Conservation (phyloP, 2,888 invertebrate species). For the Resseliella maxima region DNA sequence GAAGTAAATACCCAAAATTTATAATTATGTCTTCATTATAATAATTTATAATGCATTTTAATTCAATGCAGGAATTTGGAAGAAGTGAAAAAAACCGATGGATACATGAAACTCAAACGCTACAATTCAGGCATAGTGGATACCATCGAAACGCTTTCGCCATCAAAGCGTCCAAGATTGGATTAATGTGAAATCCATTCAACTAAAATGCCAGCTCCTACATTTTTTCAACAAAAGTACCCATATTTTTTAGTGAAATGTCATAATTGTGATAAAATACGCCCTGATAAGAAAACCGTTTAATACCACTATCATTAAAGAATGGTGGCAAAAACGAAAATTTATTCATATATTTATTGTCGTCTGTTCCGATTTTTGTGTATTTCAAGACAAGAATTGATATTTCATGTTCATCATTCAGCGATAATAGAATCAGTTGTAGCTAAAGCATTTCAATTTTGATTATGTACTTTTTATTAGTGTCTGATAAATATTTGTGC, state of each 20-base stretch:
- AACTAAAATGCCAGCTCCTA: constrained; percentile 8
- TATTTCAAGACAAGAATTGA: no score
- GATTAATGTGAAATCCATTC: constrained; percentile 6
- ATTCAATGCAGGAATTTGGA: constrained; percentile 15
- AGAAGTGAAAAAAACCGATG: constrained; percentile 26
- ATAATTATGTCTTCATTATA: constrained; percentile 43
- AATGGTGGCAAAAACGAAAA: no score
- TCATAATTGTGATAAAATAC: constrained; percentile 38
- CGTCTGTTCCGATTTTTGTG: no score
- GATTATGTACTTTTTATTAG: no score
- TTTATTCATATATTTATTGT: no score
- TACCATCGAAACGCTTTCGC: constrained; percentile 18
- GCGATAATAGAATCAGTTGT: no score
- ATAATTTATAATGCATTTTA: constrained; percentile 43
- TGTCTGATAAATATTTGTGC: no score
- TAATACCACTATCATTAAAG: no score
- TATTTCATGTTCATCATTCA: no score
- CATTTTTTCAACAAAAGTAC: constrained; percentile 27
- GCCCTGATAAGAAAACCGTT: no score
- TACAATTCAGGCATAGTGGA: background rate
- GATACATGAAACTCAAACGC: background rate
- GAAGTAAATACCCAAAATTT: constrained; percentile 35
- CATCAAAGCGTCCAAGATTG: constrained; percentile 40
- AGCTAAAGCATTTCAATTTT: no score
- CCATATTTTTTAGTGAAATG: constrained; percentile 38